Conservation (phyloP, 2,797 vertebrate genomes). For the Typhlichthys eigenmanni region DNA sequence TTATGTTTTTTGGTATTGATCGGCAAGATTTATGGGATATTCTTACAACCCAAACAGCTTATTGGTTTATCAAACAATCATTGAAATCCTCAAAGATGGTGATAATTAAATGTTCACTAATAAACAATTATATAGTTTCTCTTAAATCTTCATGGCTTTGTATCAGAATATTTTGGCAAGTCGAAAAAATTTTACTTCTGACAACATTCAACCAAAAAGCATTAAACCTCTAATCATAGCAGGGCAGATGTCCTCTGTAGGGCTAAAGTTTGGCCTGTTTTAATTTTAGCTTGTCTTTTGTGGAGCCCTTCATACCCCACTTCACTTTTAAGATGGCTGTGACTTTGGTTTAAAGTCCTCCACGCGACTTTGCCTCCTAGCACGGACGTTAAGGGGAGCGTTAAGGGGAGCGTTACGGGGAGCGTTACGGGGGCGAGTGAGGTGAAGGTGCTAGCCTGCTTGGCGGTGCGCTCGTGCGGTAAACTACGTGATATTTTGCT, state of each 20-base stretch:
- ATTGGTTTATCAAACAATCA: too few relatives aligned
- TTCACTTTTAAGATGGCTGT: slow-evolving; percentile 63
- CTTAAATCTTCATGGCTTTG: too few relatives aligned
- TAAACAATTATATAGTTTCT: too few relatives aligned
- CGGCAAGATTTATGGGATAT: too few relatives aligned
- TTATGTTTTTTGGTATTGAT: too few relatives aligned
- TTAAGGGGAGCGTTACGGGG: background rate
- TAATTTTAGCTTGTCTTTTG: slow-evolving; percentile 20
- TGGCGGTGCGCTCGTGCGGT: slow-evolving; percentile 44
- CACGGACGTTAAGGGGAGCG: slow-evolving; percentile 24
- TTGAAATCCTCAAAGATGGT: too few relatives aligned
- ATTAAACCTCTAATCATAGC: too few relatives aligned
- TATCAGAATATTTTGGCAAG: too few relatives aligned
- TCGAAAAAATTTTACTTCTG: too few relatives aligned
- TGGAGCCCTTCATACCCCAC: slow-evolving; percentile 25
- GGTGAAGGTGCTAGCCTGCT: background rate
- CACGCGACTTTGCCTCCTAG: slow-evolving; percentile 61
- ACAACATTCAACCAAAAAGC: too few relatives aligned
- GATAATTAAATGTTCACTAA: too few relatives aligned
- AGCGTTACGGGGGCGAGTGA: background rate
- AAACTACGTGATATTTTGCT: slow-evolving; percentile 38
- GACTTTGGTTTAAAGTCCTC: slow-evolving; percentile 61
- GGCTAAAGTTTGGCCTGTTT: slow-evolving; percentile 8
- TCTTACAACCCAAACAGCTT: too few relatives aligned
- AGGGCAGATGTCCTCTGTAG: slow-evolving; percentile 8